Conservation (phyloP, 2,888 invertebrate species). For the Nymphalis c-album region DNA sequence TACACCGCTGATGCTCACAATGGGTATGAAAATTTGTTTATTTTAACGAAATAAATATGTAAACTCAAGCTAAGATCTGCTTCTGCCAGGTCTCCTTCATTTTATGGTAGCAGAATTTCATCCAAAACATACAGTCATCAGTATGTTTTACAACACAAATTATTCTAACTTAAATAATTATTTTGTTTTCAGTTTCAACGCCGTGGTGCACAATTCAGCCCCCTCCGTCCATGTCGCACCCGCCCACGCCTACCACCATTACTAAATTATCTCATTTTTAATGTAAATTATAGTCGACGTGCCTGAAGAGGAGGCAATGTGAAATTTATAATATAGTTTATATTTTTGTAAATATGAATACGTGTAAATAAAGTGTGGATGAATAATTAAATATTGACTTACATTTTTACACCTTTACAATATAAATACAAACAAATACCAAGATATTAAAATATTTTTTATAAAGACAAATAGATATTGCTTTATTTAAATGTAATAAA, state of each 20-base stretch:
- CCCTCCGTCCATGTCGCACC: constrained; percentile 59
- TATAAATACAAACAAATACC: not conserved
- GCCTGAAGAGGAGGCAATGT: constrained; percentile 4
- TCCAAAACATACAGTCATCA: too few relatives aligned
- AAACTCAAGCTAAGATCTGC: too few relatives aligned
- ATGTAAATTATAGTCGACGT: too few relatives aligned
- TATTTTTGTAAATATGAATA: constrained; percentile 24
- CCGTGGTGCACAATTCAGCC: constrained; percentile 70
- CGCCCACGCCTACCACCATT: constrained; percentile 42
- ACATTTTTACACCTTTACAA: not conserved
- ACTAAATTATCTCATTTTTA: constrained; percentile 6
- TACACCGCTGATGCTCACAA: constrained; percentile 61
- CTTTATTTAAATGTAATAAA: not conserved
- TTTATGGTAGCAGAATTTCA: too few relatives aligned
- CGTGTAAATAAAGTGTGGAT: constrained; percentile 25
- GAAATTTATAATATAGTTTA: constrained; percentile 13
- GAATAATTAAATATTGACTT: not conserved
- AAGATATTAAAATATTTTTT: too few relatives aligned
- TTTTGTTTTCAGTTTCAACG: constrained; percentile 65
- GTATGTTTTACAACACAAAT: not conserved
- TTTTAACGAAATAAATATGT: too few relatives aligned
- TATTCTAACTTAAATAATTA: not conserved
- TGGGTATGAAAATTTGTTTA: constrained; percentile 52
- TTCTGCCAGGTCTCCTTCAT: too few relatives aligned
- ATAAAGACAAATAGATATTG: too few relatives aligned